Conservation (phyloP, 1,140 invertebrate species). For the Phymorhynchus buccinoides region DNA sequence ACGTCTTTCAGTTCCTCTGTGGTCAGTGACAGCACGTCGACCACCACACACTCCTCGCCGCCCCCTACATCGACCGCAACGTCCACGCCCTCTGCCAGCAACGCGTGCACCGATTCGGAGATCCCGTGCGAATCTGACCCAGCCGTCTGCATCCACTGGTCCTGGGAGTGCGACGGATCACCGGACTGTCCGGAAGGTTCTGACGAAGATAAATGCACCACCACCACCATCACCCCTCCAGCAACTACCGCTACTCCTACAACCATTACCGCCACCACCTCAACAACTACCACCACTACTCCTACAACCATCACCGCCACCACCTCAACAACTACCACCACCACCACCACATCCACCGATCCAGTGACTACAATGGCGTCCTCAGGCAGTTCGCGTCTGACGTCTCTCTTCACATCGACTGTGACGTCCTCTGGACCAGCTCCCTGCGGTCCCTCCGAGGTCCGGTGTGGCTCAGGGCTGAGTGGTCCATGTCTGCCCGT, state of each 20-base stretch:
- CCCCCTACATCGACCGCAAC: no score
- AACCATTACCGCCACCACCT: neutral
- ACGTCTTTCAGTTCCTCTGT: no score
- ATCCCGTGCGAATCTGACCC: neutral
- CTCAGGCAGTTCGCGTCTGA: neutral
- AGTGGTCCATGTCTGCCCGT: neutral
- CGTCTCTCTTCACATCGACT: neutral
- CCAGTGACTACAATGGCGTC: neutral
- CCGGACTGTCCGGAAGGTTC: neutral
- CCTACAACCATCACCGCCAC: neutral
- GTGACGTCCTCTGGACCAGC: neutral
- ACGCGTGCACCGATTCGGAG: neutral
- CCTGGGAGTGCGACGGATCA: neutral
- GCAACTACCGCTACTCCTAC: neutral
- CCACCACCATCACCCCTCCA: neutral
- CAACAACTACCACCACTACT: neutral
- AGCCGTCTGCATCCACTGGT: neutral
- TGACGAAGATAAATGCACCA: neutral
- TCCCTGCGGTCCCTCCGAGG: neutral
- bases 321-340: neutral
- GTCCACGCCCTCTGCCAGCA: neutral
- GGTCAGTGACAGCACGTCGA: no score
- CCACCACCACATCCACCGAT: neutral
- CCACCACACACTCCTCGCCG: no score
- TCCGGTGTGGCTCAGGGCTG: neutral